These are phyloP conservation scores for Hyla sarda DNA, from an alignment of 2,113 vertebrate species.

Conservation along the genomic window DNA sequence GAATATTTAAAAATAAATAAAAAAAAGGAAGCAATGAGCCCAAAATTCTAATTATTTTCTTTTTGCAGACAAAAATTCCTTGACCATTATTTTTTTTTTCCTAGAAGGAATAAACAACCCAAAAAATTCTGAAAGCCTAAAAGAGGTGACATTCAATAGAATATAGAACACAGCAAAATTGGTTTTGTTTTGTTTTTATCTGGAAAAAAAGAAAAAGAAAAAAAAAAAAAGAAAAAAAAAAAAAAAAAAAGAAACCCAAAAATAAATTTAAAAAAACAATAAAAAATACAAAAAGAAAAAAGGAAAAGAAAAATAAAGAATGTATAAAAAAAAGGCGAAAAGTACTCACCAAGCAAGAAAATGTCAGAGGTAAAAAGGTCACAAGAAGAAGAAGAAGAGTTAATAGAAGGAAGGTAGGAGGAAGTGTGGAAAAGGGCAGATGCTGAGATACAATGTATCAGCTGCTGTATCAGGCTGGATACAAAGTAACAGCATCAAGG, in stretches of 20 bases:
- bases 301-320: constrained; percentile 13
- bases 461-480: constrained; percentile 53
- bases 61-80: neutral
- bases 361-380: constrained; percentile 60
- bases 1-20: neutral
- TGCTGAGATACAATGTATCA: constrained; percentile 55
- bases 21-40: neutral
- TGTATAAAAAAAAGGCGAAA: constrained; percentile 38
- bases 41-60: neutral
- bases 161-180: neutral
- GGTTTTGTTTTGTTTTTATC: neutral
- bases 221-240: neutral
- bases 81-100: neutral
- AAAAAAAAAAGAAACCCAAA: constrained; percentile 7
- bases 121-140: neutral
- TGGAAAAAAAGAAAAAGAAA: constrained; percentile 18
- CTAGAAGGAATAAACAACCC: constrained; percentile 9
- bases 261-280: constrained; percentile 24
- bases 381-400: constrained; percentile 51
- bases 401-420: constrained; percentile 42
- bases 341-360: constrained; percentile 60
- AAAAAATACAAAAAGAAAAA: neutral
- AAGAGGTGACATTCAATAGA: constrained; percentile 25
- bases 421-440: constrained; percentile 39
- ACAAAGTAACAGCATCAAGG: constrained; percentile 59